These are phyloP conservation scores for Heliothis virescens DNA, from an alignment of 1,140 invertebrate species.

Conservation along the genomic window DNA sequence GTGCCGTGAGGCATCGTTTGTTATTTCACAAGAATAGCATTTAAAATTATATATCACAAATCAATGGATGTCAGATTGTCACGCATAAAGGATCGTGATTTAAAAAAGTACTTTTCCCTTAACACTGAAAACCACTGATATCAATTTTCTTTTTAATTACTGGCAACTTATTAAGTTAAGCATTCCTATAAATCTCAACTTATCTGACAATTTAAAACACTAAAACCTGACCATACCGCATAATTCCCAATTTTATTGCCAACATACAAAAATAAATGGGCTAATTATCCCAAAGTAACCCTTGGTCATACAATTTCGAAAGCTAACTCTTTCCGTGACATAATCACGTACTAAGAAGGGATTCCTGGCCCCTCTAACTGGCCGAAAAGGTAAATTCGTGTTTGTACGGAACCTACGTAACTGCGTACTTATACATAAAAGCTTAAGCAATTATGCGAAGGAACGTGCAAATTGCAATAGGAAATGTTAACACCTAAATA, in stretches of 20 bases:
- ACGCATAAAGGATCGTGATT: too few relatives aligned
- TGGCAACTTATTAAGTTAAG: too few relatives aligned
- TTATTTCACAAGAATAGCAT: too few relatives aligned
- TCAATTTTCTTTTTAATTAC: too few relatives aligned
- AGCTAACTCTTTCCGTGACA: slow-evolving; percentile 35
- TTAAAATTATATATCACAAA: too few relatives aligned
- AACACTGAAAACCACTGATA: too few relatives aligned
- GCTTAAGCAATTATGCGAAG: slow-evolving; percentile 32
- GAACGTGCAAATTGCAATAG: slow-evolving; percentile 11
- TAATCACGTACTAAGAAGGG: slow-evolving; percentile 42
- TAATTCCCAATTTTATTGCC: background rate
- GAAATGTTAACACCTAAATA: background rate
- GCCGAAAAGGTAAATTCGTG: slow-evolving; percentile 33
- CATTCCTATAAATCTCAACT: too few relatives aligned
- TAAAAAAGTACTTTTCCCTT: too few relatives aligned
- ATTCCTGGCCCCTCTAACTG: slow-evolving; percentile 33
- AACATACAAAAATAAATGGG: slow-evolving; percentile 16
- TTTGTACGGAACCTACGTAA: slow-evolving; percentile 17
- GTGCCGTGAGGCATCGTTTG: too few relatives aligned
- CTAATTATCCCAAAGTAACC: slow-evolving; percentile 37
- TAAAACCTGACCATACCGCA: background rate
- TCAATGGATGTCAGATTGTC: too few relatives aligned
- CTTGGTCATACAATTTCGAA: slow-evolving; percentile 23
- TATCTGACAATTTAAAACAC: background rate
- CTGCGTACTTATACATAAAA: slow-evolving; percentile 16